Percentiles rank a stretch among this genome's conserved stretches.
phyloP scores from a whole-genome alignment of 2,888 invertebrate species.

The Acheta domesticus region DNA sequence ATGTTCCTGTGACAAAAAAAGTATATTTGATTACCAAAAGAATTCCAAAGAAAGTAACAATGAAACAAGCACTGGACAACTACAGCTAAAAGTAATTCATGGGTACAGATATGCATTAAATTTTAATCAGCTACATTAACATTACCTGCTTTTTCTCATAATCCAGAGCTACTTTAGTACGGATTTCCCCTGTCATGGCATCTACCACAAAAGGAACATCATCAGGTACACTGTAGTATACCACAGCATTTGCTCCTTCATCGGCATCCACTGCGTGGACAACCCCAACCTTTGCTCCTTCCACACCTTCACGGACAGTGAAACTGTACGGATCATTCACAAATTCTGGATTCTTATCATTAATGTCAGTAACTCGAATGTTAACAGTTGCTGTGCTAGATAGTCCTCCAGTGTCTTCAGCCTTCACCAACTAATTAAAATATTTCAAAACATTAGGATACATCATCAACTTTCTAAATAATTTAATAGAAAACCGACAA shows the following conservation, averaged over 20 bases:
- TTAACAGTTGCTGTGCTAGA: slow-evolving; percentile 80
- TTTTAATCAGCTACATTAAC: slow-evolving; percentile 20
- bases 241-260: slow-evolving; percentile 77
- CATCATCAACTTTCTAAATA: background rate
- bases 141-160: slow-evolving; percentile 75
- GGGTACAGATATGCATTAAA: too few species aligned
- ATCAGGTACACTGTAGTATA: slow-evolving; percentile 74
- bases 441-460: background rate
- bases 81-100: too few species aligned
- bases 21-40: background rate
- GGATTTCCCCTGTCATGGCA: slow-evolving; percentile 73
- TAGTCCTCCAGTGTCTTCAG: slow-evolving; percentile 80
- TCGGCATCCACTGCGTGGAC: slow-evolving; percentile 84
- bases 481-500: background rate
- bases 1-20: slow-evolving; percentile 56
- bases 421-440: slow-evolving; percentile 64
- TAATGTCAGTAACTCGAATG: slow-evolving; percentile 85
- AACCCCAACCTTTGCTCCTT: slow-evolving; percentile 63
- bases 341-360: slow-evolving; percentile 88
- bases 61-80: too few species aligned
- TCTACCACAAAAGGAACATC: slow-evolving; percentile 78
- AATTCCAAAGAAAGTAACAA: too few species aligned
- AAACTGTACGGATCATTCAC: slow-evolving; percentile 77
- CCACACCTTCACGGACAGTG: slow-evolving; percentile 71
- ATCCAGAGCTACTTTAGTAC: slow-evolving; percentile 70